Evolutionary conservation across 2,888 invertebrate genomes (phyloP).

Genomic region (Nudaria mundana): DNA sequence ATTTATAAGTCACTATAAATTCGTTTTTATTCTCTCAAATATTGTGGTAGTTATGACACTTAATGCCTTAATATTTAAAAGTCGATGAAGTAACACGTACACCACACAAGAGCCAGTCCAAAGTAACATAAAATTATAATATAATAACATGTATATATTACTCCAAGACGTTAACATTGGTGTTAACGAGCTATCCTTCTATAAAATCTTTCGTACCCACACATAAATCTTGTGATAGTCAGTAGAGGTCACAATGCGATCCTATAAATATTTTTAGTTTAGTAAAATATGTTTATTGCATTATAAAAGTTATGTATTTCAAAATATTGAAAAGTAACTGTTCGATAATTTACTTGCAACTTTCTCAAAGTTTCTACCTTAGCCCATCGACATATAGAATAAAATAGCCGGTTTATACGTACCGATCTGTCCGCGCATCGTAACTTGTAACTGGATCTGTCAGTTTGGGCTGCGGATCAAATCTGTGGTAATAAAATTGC

Average conservation of each 20-base stretch:
- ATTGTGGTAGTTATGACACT: conserved; percentile 23
- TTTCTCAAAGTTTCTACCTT: no score
- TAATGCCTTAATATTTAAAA: conserved; percentile 65
- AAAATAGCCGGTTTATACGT: no score
- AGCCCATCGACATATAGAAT: no score
- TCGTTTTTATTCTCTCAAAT: conserved; percentile 7
- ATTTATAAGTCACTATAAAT: conserved; percentile 17
- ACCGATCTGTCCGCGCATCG: no score
- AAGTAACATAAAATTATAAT: no score
- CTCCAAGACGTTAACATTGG: conserved; percentile 66
- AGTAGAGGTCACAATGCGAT: conserved; percentile 58
- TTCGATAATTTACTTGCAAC: conserved; percentile 4
- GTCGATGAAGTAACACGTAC: conserved; percentile 53
- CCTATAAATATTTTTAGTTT: conserved; percentile 64
- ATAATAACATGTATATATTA: conserved; percentile 62
- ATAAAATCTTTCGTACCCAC: conserved; percentile 68
- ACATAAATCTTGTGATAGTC: conserved; percentile 66
- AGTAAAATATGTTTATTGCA: conserved; percentile 62
- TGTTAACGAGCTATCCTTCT: conserved; percentile 73
- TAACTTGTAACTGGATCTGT: no score
- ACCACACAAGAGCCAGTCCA: conserved; percentile 51
- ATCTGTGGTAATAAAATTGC: no score
- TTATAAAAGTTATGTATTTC: conserved; percentile 50
- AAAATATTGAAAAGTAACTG: conserved; percentile 14
- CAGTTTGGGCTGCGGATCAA: no score